Percentiles rank a stretch among this genome's conserved stretches.
phyloP scores from a whole-genome alignment of 2,888 invertebrate species.

The Eugnorisma glareosa region DNA sequence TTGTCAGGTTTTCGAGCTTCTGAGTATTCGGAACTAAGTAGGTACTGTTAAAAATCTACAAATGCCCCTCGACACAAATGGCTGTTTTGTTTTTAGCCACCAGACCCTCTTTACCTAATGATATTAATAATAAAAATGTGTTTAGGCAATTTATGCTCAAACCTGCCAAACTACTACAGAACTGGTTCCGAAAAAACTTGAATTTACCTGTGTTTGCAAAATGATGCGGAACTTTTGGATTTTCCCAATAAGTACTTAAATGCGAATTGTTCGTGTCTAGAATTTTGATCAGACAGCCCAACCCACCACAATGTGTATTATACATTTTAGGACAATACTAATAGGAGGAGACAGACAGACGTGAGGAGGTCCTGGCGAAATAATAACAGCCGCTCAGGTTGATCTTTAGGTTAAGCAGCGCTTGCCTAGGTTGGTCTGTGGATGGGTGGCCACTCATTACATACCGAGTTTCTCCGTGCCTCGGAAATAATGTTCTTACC shows the following conservation, averaged over 20 bases:
- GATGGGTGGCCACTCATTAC: no score
- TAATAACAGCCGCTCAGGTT: no score
- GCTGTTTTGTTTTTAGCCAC: not conserved
- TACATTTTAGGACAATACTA: not conserved
- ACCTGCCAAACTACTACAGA: conserved; percentile 32
- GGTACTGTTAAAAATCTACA: not conserved
- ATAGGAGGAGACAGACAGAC: no score
- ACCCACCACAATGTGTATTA: not conserved
- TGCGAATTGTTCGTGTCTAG: not conserved
- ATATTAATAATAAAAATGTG: conserved; percentile 2
- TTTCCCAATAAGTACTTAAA: not conserved
- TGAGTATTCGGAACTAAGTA: not conserved
- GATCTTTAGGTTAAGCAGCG: no score
- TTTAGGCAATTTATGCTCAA: conserved; percentile 18
- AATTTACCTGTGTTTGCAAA: conserved; percentile 11
- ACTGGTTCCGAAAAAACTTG: conserved; percentile 19
- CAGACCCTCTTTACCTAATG: not conserved
- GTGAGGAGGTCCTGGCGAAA: no score
- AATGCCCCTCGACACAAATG: not conserved
- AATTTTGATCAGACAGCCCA: not conserved
- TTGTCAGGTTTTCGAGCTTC: not conserved
- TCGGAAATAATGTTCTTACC: no score
- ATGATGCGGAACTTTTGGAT: conserved; percentile 11
- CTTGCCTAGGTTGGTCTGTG: no score
- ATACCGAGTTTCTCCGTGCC: no score